Percentiles rank a stretch among this genome's conserved stretches.
These are phyloP conservation scores for Pygoscelis antarcticus DNA, from an alignment of 2,113 vertebrate species.

Conservation along the genomic window DNA sequence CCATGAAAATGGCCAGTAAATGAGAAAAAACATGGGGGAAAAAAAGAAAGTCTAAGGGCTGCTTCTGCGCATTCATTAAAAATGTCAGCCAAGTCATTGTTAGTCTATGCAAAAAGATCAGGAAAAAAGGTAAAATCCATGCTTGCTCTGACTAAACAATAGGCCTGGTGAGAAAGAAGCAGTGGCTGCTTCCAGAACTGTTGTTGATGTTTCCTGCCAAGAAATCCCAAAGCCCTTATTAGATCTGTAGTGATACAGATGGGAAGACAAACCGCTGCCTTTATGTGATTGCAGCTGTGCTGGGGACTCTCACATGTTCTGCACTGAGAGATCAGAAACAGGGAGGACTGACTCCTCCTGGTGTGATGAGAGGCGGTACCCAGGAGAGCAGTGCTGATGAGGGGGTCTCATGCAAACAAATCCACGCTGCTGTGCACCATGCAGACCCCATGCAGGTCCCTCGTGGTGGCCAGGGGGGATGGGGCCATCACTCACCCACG, in stretches of 20 bases:
- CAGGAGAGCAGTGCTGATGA: background rate
- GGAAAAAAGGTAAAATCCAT: background rate
- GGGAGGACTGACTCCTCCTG: background rate
- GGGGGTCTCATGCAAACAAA: background rate
- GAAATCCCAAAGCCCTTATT: background rate
- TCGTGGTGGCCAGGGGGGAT: background rate
- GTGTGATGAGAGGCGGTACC: rapidly evolving
- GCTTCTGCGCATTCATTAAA: background rate
- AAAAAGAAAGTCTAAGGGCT: background rate
- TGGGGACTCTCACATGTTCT: background rate
- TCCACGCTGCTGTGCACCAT: background rate
- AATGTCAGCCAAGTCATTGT: too few relatives aligned
- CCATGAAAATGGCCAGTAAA: background rate
- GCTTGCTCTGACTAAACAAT: background rate
- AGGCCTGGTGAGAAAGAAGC: background rate
- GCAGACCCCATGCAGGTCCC: background rate
- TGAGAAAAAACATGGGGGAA: background rate
- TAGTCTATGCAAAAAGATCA: background rate
- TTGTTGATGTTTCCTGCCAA: background rate
- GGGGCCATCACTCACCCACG: background rate
- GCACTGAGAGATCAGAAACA: background rate
- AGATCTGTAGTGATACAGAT: too few relatives aligned
- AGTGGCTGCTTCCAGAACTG: background rate
- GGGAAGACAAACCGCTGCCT: background rate
- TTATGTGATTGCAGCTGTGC: background rate